Base-by-base conservation (phyloP, 2,888 invertebrate species). In the Heliconius charithonia region DNA sequence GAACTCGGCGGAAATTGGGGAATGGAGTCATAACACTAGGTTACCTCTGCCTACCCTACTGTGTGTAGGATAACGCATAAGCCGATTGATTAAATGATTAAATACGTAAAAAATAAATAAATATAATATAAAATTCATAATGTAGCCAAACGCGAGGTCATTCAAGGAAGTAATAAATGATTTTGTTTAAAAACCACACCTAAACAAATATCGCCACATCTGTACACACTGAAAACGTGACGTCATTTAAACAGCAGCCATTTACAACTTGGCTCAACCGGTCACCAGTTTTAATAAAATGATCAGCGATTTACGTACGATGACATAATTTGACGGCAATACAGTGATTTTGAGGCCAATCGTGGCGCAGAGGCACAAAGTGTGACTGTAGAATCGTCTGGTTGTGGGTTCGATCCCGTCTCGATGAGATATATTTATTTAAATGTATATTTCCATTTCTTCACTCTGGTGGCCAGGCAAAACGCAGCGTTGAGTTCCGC, bases 121-220 rank as follows among this genome's bases (percentile, higher is more conserved):
- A 32, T n/a, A 37, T 45, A 69, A 69, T 41, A 69, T 41, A 7
- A 25, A 37, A 2, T 16, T 3, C 9, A 16, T 25, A 25, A 45
- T 25, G 16, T 27, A 19, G 25, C 25, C 41, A 27, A 74, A 41
- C 13, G 27, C 63, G 45, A 74, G 63, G 74, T 74, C 63, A n/a
- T n/a, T 51, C 7, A 67, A 77, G 70, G 66, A 77, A 76, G 74
- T 71, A 13, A 65, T 76, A 65, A 63, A 70, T 51, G 59, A 41
- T 76, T 78, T 79, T 81, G 75, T 78, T 81, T 74, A 67, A 75
- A 45, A 72, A 71, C 41, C 81, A 79, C 87, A 86, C 85, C 85
- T 86, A 85, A 82, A 78, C 84, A 87, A 89, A 89, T 83, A 87
- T 80, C 75, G 78, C 79, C 78, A 83, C 89, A 90, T 83, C 88